These are phyloP conservation scores for Stratiomys singularior DNA, from an alignment of 2,888 invertebrate species.

Conservation along the genomic window DNA sequence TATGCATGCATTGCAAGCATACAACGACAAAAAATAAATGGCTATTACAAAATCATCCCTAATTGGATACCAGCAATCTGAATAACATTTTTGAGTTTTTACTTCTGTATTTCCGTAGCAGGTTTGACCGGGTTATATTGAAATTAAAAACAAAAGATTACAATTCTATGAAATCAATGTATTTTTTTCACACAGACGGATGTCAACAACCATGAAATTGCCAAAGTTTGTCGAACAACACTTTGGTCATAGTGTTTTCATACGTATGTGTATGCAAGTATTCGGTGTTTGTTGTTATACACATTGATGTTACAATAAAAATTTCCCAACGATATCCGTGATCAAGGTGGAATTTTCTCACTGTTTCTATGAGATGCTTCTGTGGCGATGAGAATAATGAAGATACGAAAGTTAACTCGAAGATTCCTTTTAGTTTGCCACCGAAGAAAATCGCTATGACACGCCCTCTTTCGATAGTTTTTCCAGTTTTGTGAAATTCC, in stretches of 20 bases:
- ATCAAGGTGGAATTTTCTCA: neutral
- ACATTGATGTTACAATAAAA: neutral
- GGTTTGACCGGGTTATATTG: neutral
- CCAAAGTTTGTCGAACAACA: neutral
- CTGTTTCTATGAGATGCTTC: neutral
- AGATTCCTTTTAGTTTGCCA: too few relatives aligned
- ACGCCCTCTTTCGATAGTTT: too few relatives aligned
- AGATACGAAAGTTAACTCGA: too few relatives aligned
- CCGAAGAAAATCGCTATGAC: too few relatives aligned
- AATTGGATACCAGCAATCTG: too few relatives aligned
- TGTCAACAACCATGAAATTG: constrained; percentile 23
- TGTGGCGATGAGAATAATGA: neutral
- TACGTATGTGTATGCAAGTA: too few relatives aligned
- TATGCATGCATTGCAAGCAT: too few relatives aligned
- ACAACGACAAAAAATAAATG: too few relatives aligned
- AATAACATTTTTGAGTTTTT: too few relatives aligned
- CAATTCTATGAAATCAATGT: constrained; percentile 3
- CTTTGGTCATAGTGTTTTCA: too few relatives aligned
- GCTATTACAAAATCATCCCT: too few relatives aligned
- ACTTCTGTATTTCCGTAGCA: neutral
- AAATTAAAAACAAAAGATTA: neutral
- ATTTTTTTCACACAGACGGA: neutral
- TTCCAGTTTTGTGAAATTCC: too few relatives aligned
- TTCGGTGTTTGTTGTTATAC: neutral
- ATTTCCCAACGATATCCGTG: constrained; percentile 29